phyloP scores from a whole-genome alignment of 2,888 invertebrate species.

The Xestia ashworthii region DNA sequence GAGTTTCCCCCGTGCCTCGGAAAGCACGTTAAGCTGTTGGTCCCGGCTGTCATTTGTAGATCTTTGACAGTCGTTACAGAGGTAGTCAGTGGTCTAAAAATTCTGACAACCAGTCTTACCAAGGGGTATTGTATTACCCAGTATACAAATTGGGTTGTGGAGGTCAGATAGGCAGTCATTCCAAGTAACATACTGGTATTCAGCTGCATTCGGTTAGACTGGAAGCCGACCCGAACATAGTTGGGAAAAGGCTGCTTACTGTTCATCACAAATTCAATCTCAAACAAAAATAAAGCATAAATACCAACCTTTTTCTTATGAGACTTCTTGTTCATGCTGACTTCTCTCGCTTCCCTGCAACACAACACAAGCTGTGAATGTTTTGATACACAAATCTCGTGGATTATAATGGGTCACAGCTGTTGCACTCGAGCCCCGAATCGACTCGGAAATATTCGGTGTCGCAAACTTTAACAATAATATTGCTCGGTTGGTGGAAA shows the following conservation, averaged over 20 bases:
- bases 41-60: too few relatives aligned
- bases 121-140: too few relatives aligned
- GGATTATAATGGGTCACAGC: conserved; percentile 61
- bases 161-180: too few relatives aligned
- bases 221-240: too few relatives aligned
- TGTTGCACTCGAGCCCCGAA: conserved; percentile 40
- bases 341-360: conserved; percentile 75
- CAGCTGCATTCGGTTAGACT: too few relatives aligned
- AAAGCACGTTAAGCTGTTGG: too few relatives aligned
- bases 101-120: too few relatives aligned
- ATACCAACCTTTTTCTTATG: conserved; percentile 86
- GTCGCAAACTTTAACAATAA: conserved; percentile 53
- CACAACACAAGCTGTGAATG: conserved; percentile 66
- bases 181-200: too few relatives aligned
- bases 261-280: neutral
- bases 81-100: too few relatives aligned
- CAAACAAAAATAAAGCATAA: neutral
- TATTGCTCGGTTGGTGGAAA: conserved; percentile 12
- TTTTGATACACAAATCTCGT: conserved; percentile 53
- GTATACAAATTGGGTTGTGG: too few relatives aligned
- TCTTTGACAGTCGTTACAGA: too few relatives aligned
- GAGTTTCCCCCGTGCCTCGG: too few relatives aligned
- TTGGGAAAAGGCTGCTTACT: neutral
- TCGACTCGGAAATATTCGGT: conserved; percentile 43
- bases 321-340: conserved; percentile 85